Conservation (phyloP, 2,797 vertebrate species). For the Hemitrygon akajei region DNA sequence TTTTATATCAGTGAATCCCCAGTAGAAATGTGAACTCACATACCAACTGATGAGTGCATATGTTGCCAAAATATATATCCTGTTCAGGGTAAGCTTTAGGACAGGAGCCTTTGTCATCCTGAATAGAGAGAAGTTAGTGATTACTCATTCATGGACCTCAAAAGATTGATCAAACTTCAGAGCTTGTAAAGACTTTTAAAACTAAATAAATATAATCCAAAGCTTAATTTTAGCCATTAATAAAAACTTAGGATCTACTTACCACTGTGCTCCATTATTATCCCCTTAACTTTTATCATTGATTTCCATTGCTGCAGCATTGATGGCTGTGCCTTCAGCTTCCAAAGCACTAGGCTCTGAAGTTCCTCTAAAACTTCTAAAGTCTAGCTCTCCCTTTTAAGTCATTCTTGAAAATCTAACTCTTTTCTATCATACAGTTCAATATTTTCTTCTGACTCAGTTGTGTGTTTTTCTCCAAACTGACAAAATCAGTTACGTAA, state of each 20-base stretch:
- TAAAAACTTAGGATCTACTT: background rate
- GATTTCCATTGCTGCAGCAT: background rate
- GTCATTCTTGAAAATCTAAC: background rate
- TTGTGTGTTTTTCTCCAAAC: background rate
- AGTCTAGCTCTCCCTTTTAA: background rate
- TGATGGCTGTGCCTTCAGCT: background rate
- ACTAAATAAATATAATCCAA: background rate
- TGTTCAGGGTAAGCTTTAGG: background rate
- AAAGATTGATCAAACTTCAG: background rate
- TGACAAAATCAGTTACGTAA: background rate
- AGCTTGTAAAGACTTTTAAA: background rate
- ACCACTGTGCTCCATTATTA: background rate
- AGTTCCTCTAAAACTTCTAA: background rate
- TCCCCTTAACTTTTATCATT: background rate
- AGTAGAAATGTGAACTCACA: conserved; percentile 29
- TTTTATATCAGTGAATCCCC: conserved; percentile 33
- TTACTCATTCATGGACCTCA: background rate
- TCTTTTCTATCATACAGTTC: background rate
- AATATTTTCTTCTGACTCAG: background rate
- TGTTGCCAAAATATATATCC: background rate
- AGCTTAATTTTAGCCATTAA: background rate
- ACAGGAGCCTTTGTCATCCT: background rate
- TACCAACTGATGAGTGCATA: background rate
- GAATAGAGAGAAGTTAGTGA: background rate
- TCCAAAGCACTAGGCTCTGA: background rate